Conservation (phyloP, 2,113 vertebrate species). For the Patagioenas fasciata region DNA sequence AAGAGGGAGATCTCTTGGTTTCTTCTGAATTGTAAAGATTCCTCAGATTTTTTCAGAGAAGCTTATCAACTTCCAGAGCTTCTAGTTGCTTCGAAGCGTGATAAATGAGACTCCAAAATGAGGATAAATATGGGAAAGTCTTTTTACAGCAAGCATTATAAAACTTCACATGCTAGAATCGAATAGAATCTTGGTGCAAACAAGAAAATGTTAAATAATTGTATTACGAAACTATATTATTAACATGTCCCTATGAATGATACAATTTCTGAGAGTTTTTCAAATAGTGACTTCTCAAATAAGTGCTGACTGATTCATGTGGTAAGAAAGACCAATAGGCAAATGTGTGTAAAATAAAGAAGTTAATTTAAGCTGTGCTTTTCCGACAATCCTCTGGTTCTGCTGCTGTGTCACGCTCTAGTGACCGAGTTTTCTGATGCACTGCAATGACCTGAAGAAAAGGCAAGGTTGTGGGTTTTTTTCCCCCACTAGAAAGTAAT, state of each 20-base stretch:
- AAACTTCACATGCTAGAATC: background rate
- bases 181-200: background rate
- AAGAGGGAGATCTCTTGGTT: constrained; percentile 40
- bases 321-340: background rate
- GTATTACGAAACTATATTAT: background rate
- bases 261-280: background rate
- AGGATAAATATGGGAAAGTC: background rate
- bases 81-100: background rate
- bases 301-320: background rate
- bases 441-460: background rate
- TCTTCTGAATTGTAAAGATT: background rate
- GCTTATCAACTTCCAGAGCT: background rate
- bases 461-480: background rate
- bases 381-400: background rate
- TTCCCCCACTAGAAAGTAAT: background rate
- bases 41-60: background rate
- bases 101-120: background rate
- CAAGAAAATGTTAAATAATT: background rate
- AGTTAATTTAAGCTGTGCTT: background rate
- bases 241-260: background rate
- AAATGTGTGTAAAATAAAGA: background rate
- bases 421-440: background rate
- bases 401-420: background rate
- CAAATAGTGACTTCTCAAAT: background rate
- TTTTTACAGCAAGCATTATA: background rate